Percentiles rank a stretch among this genome's conserved stretches.
Conservation (phyloP, 23 tunicate species). For the Phallusia fumigata region DNA sequence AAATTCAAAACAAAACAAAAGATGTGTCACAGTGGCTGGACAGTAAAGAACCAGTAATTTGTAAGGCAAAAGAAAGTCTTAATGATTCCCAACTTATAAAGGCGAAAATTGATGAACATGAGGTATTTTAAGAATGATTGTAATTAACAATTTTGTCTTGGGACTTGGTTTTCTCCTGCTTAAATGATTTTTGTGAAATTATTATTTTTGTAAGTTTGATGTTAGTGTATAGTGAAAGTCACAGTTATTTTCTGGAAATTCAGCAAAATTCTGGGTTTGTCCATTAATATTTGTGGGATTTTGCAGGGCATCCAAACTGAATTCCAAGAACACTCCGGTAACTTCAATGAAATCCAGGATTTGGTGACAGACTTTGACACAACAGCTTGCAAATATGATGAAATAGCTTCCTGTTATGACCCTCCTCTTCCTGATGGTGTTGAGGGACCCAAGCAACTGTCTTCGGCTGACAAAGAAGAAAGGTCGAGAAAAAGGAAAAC, state of each 20-base stretch:
- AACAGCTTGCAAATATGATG: slow-evolving; percentile 69
- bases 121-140: slow-evolving; percentile 23
- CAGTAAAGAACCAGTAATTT: slow-evolving; percentile 37
- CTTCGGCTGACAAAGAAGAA: slow-evolving; percentile 30
- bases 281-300: neutral
- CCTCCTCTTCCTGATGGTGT: slow-evolving; percentile 43
- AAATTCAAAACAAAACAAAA: slow-evolving; percentile 41
- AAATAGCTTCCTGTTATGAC: slow-evolving; percentile 46
- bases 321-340: slow-evolving; percentile 26
- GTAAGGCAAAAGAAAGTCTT: slow-evolving; percentile 17
- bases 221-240: too few relatives aligned
- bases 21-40: slow-evolving; percentile 45
- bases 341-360: slow-evolving; percentile 35
- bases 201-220: too few relatives aligned
- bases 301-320: slow-evolving; percentile 23
- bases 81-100: slow-evolving; percentile 36
- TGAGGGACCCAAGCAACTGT: neutral
- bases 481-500: slow-evolving; percentile 30
- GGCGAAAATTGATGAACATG: slow-evolving; percentile 57
- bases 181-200: too few relatives aligned
- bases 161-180: too few relatives aligned
- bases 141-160: too few relatives aligned
- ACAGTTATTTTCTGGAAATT: neutral
- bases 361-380: slow-evolving; percentile 60
- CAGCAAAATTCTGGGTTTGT: neutral